phyloP scores from a whole-genome alignment of 2,888 invertebrate genomes.

The Tryphoninae sp. region DNA sequence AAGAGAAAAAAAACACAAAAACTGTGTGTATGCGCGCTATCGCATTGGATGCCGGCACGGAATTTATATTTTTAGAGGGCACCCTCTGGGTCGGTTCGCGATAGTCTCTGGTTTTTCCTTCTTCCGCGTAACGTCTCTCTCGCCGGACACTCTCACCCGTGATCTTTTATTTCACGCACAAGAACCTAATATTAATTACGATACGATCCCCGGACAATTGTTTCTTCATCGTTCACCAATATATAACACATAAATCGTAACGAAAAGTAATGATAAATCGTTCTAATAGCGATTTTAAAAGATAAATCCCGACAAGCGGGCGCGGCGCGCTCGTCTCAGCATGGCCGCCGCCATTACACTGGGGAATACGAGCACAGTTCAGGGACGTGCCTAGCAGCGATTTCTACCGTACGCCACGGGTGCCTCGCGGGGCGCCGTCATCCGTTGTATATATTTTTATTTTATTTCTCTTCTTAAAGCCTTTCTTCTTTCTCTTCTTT shows the following conservation, averaged over 20 bases:
- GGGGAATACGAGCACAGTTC: conserved; percentile 71
- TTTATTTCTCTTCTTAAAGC: conserved; percentile 3
- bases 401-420: conserved; percentile 45
- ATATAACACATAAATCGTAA: conserved; percentile 5
- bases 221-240: neutral
- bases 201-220: neutral
- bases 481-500: conserved; percentile 4
- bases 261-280: conserved; percentile 1
- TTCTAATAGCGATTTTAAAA: conserved; percentile 66
- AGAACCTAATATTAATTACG: conserved; percentile 22
- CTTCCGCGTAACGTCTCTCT: conserved; percentile 51
- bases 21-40: conserved; percentile 36
- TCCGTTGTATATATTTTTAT: conserved; percentile 12
- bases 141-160: conserved; percentile 33
- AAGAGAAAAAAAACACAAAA: conserved; percentile 54
- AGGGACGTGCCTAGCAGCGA: conserved; percentile 70
- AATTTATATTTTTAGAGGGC: conserved; percentile 80
- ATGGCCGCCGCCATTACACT: conserved; percentile 79
- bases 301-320: conserved; percentile 75
- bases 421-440: conserved; percentile 47
- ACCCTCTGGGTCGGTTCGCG: conserved; percentile 74
- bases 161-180: conserved; percentile 7
- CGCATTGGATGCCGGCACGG: conserved; percentile 73
- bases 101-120: conserved; percentile 43
- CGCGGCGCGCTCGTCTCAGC: conserved; percentile 78